Percentiles rank a stretch among this genome's conserved stretches.
Evolutionary conservation across 2,113 vertebrate genomes (phyloP).

Genomic region (Panurus biarmicus): DNA sequence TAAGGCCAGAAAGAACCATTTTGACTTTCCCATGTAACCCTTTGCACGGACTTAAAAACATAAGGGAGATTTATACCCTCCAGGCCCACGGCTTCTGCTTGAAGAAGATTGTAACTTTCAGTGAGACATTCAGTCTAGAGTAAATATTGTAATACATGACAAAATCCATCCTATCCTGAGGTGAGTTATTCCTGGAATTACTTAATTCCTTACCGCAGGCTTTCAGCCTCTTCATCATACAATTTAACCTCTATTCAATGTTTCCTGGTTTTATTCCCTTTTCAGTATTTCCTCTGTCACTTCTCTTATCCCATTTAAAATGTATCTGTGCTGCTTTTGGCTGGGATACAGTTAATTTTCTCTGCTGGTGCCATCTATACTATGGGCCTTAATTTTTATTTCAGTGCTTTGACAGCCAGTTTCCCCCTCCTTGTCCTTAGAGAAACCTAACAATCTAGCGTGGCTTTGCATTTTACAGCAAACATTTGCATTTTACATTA

Average conservation of each 20-base stretch:
- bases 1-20: neutral
- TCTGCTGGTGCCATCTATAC: neutral
- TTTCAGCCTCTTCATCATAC: neutral
- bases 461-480: neutral
- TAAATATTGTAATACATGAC: neutral
- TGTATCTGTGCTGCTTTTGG: neutral
- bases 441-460: accelerated
- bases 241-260: neutral
- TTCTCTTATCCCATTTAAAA: neutral
- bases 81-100: neutral
- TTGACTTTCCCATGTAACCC: neutral
- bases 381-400: neutral
- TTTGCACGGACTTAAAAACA: neutral
- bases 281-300: neutral
- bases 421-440: neutral
- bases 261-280: neutral
- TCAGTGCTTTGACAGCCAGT: neutral
- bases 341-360: neutral
- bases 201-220: neutral
- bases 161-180: neutral
- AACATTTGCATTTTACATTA: neutral
- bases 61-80: neutral
- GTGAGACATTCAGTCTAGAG: neutral
- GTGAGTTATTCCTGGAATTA: neutral
- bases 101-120: neutral